These are phyloP conservation scores for Idaea biselata DNA, from an alignment of 2,888 invertebrate genomes.

Conservation along the genomic window DNA sequence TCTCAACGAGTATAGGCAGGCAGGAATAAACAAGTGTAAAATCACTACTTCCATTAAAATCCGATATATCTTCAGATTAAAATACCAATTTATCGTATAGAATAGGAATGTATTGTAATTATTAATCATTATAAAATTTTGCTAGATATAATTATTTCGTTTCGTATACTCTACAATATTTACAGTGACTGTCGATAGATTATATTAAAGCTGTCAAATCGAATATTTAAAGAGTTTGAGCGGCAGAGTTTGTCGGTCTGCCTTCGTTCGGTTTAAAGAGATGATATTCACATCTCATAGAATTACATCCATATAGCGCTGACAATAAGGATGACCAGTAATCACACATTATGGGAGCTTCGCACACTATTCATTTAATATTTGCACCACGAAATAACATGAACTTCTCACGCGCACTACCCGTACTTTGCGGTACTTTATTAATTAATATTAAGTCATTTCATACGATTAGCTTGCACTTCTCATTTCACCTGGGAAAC, in stretches of 20 bases:
- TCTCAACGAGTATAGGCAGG: background rate
- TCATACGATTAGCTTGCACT: too few species aligned
- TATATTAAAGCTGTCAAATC: background rate
- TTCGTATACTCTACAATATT: constrained; percentile 1
- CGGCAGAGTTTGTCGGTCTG: background rate
- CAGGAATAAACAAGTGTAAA: background rate
- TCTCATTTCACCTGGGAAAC: too few species aligned
- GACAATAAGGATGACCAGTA: too few species aligned
- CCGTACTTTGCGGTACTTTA: too few species aligned
- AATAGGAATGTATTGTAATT: background rate
- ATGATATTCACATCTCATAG: background rate
- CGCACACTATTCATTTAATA: too few species aligned
- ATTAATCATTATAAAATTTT: background rate
- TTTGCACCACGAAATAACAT: too few species aligned
- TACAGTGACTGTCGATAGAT: background rate
- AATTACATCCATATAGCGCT: too few species aligned
- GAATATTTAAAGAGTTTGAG: background rate
- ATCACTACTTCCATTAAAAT: background rate
- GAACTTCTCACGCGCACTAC: too few species aligned
- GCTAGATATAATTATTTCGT: background rate
- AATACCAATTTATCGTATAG: background rate
- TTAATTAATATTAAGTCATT: too few species aligned
- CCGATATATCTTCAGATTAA: background rate
- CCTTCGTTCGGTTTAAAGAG: background rate
- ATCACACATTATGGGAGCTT: too few species aligned